Evolutionary conservation across 1,140 invertebrate genomes (phyloP).

Genomic region (Ctenoplectra terminalis): DNA sequence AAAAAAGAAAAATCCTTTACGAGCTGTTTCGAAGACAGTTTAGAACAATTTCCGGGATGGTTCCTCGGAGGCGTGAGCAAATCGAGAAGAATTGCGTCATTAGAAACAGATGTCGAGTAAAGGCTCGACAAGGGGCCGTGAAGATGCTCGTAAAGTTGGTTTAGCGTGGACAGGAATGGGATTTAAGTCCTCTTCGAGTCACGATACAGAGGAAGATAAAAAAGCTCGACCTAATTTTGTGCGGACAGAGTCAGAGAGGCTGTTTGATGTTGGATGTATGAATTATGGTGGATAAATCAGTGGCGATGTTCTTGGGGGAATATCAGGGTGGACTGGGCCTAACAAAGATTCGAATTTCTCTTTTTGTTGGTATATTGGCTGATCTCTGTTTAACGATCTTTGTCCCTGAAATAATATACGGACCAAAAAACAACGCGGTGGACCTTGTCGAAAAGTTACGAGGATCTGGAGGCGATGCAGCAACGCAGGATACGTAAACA

Average conservation of each 20-base stretch:
- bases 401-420: not conserved
- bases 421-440: not conserved
- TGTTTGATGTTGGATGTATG: not conserved
- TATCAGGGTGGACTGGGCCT: not conserved
- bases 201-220: not conserved
- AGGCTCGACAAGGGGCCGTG: not conserved
- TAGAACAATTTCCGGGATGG: not conserved
- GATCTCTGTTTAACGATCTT: not conserved
- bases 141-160: conserved; percentile 31
- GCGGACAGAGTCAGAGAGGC: not conserved
- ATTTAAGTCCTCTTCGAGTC: not conserved
- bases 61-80: conserved; percentile 3
- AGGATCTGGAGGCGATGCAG: not conserved
- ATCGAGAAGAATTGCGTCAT: conserved; percentile 18
- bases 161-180: not conserved
- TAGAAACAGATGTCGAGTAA: conserved; percentile 46
- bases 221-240: conserved; percentile 52
- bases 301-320: not conserved
- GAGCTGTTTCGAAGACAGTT: too few relatives aligned
- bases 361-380: not conserved
- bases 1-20: too few relatives aligned
- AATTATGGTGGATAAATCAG: not conserved
- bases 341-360: not conserved
- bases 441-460: not conserved
- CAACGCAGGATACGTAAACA: conserved; percentile 1